Conservation (phyloP, 1,140 invertebrate genomes). For the Leptonema lineaticorne region DNA sequence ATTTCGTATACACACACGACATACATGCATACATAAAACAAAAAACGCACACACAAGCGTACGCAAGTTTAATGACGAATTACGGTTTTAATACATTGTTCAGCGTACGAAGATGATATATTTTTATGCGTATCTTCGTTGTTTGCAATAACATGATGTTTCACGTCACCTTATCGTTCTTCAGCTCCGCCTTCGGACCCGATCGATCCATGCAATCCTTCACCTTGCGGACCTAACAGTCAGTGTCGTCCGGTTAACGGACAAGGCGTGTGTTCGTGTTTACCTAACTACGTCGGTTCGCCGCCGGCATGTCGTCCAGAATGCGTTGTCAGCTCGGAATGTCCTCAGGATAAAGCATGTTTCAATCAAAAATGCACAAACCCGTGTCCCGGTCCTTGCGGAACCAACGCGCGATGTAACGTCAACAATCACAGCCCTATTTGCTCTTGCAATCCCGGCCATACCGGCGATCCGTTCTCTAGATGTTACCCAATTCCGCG, state of each 20-base stretch:
- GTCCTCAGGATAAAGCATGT: conserved; percentile 66
- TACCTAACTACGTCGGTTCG: conserved; percentile 70
- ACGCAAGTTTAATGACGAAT: too few relatives aligned
- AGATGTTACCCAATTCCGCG: conserved; percentile 59
- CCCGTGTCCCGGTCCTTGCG: conserved; percentile 72
- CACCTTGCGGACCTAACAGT: conserved; percentile 73
- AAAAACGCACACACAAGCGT: too few relatives aligned
- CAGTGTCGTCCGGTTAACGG: conserved; percentile 66
- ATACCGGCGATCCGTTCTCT: conserved; percentile 68
- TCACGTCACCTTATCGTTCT: background rate
- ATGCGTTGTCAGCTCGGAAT: conserved; percentile 71
- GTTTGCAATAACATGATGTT: too few relatives aligned
- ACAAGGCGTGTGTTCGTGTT: conserved; percentile 70
- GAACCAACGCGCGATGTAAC: conserved; percentile 73
- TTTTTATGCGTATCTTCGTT: too few relatives aligned
- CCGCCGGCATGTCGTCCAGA: conserved; percentile 72
- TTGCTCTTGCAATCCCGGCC: conserved; percentile 63
- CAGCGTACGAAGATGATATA: too few relatives aligned
- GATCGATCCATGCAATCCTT: conserved; percentile 62
- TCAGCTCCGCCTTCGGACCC: conserved; percentile 34
- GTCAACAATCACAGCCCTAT: conserved; percentile 76
- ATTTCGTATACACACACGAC: too few relatives aligned
- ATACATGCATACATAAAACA: too few relatives aligned
- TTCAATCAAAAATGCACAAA: conserved; percentile 68
- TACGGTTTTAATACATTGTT: too few relatives aligned